Conservation (phyloP, 2,888 invertebrate genomes). For the Selenia dentaria region DNA sequence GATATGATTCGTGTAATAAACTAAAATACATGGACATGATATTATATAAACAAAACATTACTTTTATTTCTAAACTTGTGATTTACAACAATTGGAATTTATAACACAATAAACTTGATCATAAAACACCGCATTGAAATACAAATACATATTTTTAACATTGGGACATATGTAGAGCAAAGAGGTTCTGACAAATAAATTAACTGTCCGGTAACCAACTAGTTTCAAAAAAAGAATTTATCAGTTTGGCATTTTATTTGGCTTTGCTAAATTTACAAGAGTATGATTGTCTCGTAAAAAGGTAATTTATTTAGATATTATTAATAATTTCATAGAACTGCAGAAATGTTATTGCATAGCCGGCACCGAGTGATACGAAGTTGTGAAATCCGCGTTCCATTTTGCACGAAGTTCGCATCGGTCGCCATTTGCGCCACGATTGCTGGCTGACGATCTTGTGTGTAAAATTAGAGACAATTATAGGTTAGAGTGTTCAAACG, state of each 20-base stretch:
- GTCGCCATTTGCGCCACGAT: constrained; percentile 85
- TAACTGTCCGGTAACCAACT: no score
- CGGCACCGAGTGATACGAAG: constrained; percentile 61
- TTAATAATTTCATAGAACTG: constrained; percentile 38
- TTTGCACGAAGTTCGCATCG: constrained; percentile 61
- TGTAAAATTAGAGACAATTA: constrained; percentile 62
- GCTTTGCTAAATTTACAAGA: constrained; percentile 81
- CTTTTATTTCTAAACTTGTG: no score
- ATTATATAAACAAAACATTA: no score
- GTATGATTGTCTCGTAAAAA: constrained; percentile 73
- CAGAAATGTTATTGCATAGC: constrained; percentile 31
- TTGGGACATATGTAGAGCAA: no score
- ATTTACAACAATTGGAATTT: no score
- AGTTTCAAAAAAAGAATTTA: no score
- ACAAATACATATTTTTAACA: no score
- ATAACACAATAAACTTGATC: no score
- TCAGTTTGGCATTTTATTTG: constrained; percentile 72
- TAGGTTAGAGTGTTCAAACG: constrained; percentile 76
- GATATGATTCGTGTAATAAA: no score
- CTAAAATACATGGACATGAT: no score
- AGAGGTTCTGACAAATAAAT: no score
- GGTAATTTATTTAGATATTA: constrained; percentile 55
- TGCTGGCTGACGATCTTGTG: constrained; percentile 63
- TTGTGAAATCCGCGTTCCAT: constrained; percentile 51
- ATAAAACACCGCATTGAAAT: no score